These are phyloP conservation scores for Myiopsitta monachus DNA, from an alignment of 2,113 vertebrate species.

Conservation along the genomic window DNA sequence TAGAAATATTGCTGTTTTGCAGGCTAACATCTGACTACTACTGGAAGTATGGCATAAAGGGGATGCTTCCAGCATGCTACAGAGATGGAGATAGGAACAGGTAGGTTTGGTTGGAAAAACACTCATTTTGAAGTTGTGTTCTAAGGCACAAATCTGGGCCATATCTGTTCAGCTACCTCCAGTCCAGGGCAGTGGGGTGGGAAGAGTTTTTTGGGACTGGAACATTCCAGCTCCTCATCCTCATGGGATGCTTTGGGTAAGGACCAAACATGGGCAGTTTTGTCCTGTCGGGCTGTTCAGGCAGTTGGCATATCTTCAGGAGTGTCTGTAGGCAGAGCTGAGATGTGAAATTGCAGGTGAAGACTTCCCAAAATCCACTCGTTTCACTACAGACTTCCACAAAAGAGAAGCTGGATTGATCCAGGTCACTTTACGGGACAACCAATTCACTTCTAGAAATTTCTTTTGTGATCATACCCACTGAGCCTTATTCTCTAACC, in stretches of 20 bases:
- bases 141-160: not conserved
- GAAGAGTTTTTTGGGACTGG: not conserved
- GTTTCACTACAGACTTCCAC: too few relatives aligned
- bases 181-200: accelerated
- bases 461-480: not conserved
- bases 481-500: not conserved
- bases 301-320: not conserved
- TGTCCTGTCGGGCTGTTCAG: not conserved
- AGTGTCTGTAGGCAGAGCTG: not conserved
- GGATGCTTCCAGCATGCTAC: not conserved
- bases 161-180: not conserved
- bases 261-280: accelerated
- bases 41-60: not conserved
- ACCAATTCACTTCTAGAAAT: not conserved
- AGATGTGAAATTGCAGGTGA: not conserved
- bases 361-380: not conserved
- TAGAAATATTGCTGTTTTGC: not conserved
- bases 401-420: not conserved
- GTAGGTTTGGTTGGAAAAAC: not conserved
- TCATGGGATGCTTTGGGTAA: not conserved
- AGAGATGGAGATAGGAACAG: accelerated
- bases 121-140: not conserved
- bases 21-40: not conserved
- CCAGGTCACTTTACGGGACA: not conserved
- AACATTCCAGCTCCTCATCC: not conserved